Evolutionary conservation across 2,113 vertebrate genomes (phyloP), one percentile per base, ranked within the genome.

Genomic region (Dipodomys stephensi): DNA sequence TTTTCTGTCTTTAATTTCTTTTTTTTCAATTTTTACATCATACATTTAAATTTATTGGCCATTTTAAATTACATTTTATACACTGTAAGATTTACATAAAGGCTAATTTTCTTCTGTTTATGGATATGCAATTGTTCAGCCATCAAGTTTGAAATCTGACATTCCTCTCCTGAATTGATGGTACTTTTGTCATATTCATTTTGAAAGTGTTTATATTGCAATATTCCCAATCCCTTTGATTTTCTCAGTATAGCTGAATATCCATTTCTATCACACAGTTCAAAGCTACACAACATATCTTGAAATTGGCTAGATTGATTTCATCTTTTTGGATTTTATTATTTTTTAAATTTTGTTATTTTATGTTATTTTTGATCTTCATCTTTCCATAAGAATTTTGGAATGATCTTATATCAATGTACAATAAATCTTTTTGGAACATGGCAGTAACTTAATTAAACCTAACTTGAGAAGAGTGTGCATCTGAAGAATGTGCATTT

Each of bases 41-140:
- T 76, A 15, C n/a, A 60, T n/a, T 46, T 62, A 83, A 76, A 7
- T 80, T 35, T 65, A 1, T 53, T 3, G 2, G 46, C 25, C 13
- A 65, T 22, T 87, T 76, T 81, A 11, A 91, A 25, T 88, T 93
- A 72, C 60, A 39, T 78, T 83, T 92, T 35, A 35, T 68, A 60
- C 79, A 53, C 1, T 44, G 19, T 79, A 71, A 79, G 32, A 69
- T 7, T 81, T 65, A 44, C 10, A 7, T 71, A 25, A 73, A 62
- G 20, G 1, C 49, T 49, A 49, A 2, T 49, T 6, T 30, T 67
- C 28, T 23, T 27, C 69, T 49, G 2, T 35, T 27, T 78, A 35
- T 60, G 68, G 8, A 82, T 64, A 49, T 86, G 4, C 39, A 88
- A 2, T 53, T 80, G 8, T 68, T 79, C 4, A 4, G 62, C 13